A percentile compares a stretch with the other conserved stretches of the same genome.
Evolutionary conservation across 2,113 vertebrate genomes (phyloP).

Genomic region (Sminthopsis crassicaudata): DNA sequence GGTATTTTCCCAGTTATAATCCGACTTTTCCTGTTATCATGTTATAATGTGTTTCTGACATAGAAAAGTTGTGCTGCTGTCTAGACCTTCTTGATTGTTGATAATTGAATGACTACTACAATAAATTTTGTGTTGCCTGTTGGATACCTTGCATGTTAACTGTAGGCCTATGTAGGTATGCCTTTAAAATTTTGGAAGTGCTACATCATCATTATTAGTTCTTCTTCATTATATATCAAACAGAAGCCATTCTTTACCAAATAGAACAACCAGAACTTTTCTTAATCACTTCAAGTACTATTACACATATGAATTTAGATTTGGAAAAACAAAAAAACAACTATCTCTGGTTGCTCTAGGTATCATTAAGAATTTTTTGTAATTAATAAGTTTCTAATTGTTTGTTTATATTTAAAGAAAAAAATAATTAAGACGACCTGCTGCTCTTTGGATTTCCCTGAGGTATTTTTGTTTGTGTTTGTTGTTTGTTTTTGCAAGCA

Average conservation of each 20-base stretch:
- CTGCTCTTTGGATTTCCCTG: conserved; percentile 69
- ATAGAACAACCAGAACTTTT: conserved; percentile 77
- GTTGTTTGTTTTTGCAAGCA: conserved; percentile 46
- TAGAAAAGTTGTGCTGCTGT: conserved; percentile 86
- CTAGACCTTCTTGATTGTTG: conserved; percentile 90
- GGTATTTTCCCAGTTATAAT: conserved; percentile 52
- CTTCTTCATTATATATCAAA: conserved; percentile 79
- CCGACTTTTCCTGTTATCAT: conserved; percentile 67
- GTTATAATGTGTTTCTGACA: conserved; percentile 73
- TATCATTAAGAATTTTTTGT: conserved; percentile 77
- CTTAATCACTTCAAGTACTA: conserved; percentile 79
- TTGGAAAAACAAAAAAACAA: conserved; percentile 61
- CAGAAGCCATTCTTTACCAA: conserved; percentile 86
- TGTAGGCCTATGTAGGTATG: conserved; percentile 95
- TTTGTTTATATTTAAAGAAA: conserved; percentile 82
- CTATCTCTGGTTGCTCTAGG: conserved; percentile 77
- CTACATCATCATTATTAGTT: conserved; percentile 85
- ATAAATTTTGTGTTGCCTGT: conserved; percentile 95
- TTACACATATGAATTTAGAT: conserved; percentile 79
- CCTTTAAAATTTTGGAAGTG: conserved; percentile 85
- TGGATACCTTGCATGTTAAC: conserved; percentile 98
- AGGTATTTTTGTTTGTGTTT: neutral
- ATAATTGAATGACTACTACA: conserved; percentile 92
- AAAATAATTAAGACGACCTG: conserved; percentile 72
- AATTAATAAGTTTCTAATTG: conserved; percentile 81